Evolutionary conservation across 2,888 invertebrate species (phyloP).

Genomic region (Drosophila algonquin): DNA sequence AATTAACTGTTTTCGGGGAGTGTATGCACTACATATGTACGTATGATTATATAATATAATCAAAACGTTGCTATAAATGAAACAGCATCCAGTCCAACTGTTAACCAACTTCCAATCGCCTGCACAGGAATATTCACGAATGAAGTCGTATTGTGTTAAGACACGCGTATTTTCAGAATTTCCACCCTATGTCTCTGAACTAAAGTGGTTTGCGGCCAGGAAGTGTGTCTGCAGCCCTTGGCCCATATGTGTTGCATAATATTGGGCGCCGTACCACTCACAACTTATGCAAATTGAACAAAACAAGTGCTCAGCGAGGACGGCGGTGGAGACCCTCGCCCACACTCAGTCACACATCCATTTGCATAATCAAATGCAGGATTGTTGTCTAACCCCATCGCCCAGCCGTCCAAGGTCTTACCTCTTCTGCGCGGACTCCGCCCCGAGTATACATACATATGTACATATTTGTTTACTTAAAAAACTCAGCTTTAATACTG

Average conservation of each 20-base stretch:
- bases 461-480: neutral
- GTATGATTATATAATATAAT: too few species aligned
- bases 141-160: too few species aligned
- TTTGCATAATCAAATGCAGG: constrained; percentile 80
- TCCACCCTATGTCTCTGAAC: neutral
- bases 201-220: too few species aligned
- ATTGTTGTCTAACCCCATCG: constrained; percentile 55
- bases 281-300: constrained; percentile 76
- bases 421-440: constrained; percentile 8
- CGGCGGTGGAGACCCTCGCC: neutral
- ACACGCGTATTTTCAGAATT: too few species aligned
- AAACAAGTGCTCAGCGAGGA: constrained; percentile 64
- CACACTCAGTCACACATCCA: constrained; percentile 25
- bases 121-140: too few species aligned
- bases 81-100: too few species aligned
- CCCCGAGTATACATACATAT: constrained; percentile 13
- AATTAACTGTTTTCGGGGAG: too few species aligned
- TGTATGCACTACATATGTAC: too few species aligned
- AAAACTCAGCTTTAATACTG: neutral
- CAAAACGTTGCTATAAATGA: too few species aligned
- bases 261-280: constrained; percentile 48
- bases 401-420: constrained; percentile 16
- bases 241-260: constrained; percentile 62
- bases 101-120: too few species aligned
- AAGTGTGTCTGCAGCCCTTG: too few species aligned